phyloP scores from a whole-genome alignment of 2,888 invertebrate species.

The Rhagonycha lutea region DNA sequence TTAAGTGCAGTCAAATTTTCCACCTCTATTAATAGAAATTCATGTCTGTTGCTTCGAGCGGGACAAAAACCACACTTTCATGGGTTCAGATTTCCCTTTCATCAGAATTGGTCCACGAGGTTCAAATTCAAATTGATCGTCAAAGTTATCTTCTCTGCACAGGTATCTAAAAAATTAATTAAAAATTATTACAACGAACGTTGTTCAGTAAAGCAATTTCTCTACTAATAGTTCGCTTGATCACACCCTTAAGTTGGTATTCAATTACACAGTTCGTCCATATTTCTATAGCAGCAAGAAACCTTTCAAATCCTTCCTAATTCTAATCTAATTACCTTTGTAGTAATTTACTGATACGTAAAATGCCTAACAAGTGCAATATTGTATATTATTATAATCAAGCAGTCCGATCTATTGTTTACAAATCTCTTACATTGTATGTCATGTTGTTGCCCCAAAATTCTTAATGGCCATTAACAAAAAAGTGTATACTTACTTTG shows the following conservation, averaged over 20 bases:
- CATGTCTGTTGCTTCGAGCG: slow-evolving; percentile 39
- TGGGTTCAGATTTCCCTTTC: slow-evolving; percentile 93
- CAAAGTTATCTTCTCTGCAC: slow-evolving; percentile 79
- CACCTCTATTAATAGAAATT: neutral
- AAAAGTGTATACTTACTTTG: slow-evolving; percentile 17
- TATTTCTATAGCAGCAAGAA: neutral
- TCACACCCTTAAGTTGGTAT: neutral
- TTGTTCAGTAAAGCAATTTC: neutral
- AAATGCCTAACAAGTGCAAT: neutral
- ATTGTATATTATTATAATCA: slow-evolving; percentile 6
- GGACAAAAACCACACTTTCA: slow-evolving; percentile 90
- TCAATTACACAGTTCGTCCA: neutral
- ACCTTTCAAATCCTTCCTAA: slow-evolving; percentile 10
- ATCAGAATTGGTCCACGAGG: slow-evolving; percentile 87
- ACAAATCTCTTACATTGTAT: slow-evolving; percentile 7
- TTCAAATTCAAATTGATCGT: slow-evolving; percentile 81
- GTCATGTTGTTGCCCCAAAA: slow-evolving; percentile 21
- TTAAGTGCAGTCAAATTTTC: slow-evolving; percentile 1
- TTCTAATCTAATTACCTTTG: slow-evolving; percentile 21
- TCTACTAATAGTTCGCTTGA: neutral
- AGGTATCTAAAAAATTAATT: slow-evolving; percentile 68
- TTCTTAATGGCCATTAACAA: slow-evolving; percentile 10
- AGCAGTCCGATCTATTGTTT: slow-evolving; percentile 22
- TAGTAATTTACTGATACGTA: neutral
- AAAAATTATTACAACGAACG: neutral